Conservation (phyloP, 2,797 vertebrate species). For the Rhabdomys pumilio region DNA sequence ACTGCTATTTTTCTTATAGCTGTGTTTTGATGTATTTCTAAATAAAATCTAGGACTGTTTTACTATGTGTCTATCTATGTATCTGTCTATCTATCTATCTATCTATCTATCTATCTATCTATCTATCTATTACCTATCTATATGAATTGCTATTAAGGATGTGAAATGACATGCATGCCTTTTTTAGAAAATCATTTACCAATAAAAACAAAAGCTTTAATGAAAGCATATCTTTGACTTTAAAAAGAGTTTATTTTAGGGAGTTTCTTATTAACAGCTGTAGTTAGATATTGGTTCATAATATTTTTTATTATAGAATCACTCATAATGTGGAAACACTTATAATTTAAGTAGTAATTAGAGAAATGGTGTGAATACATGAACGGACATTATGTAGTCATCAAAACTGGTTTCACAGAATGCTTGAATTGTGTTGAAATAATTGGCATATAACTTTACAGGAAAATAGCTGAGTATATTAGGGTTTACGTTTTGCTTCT, state of each 20-base stretch:
- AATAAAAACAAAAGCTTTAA: neutral
- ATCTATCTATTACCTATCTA: no score
- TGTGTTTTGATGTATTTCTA: neutral
- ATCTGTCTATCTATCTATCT: neutral
- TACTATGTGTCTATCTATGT: neutral
- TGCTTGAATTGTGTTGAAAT: slow-evolving; percentile 47
- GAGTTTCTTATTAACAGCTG: slow-evolving; percentile 2
- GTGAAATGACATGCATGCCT: neutral
- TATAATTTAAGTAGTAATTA: slow-evolving; percentile 34
- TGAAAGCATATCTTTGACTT: neutral
- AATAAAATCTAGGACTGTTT: neutral
- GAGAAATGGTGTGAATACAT: neutral
- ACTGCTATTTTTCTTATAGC: neutral
- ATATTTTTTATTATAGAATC: slow-evolving; percentile 3
- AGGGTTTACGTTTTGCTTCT: neutral
- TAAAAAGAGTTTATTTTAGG: neutral
- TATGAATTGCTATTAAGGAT: neutral
- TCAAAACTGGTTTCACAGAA: slow-evolving; percentile 37
- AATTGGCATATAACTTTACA: neutral
- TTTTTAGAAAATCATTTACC: neutral
- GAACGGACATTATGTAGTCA: neutral
- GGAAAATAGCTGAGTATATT: slow-evolving; percentile 19
- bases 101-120: neutral
- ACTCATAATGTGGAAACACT: slow-evolving; percentile 4
- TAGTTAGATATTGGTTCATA: neutral